Conservation (phyloP, 2,113 vertebrate genomes). For the Brachyistius frenatus region DNA sequence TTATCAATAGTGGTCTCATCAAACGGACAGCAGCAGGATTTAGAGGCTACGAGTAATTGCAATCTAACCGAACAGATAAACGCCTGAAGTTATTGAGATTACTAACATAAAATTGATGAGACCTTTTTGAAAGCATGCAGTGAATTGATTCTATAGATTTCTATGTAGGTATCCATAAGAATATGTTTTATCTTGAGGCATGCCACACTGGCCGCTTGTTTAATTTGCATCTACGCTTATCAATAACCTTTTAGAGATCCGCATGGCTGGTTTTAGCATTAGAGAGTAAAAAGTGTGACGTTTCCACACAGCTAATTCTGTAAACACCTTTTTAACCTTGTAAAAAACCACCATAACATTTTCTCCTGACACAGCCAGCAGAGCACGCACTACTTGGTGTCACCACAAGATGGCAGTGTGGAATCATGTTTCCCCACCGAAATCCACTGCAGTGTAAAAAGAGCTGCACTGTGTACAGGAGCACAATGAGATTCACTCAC, state of each 20-base stretch:
- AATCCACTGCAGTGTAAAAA: conserved; percentile 44
- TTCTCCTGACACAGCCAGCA: background rate
- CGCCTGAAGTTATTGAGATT: conserved; percentile 32
- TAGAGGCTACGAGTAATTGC: conserved; percentile 41
- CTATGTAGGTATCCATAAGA: too few relatives aligned
- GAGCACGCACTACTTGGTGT: background rate
- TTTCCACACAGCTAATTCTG: conserved; percentile 36
- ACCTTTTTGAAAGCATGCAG: conserved; percentile 24
- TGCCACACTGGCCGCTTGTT: background rate
- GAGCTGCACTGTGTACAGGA: conserved; percentile 28
- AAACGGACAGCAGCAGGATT: conserved; percentile 27
- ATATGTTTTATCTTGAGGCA: background rate
- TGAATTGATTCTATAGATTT: conserved; percentile 10
- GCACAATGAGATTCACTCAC: conserved; percentile 11
- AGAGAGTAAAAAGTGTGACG: conserved; percentile 22
- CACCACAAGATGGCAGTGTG: conserved; percentile 71
- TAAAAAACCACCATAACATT: background rate
- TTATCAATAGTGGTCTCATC: conserved; percentile 51
- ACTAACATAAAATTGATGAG: conserved; percentile 47
- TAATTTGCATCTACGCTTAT: background rate
- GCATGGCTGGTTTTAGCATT: conserved; percentile 17
- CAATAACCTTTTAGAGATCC: background rate
- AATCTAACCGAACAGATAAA: conserved; percentile 35
- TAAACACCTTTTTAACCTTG: conserved; percentile 42
- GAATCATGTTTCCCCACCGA: conserved; percentile 36